phyloP scores from a whole-genome alignment of 92 coral and sea anemone genomes.

The Micromussa lordhowensis region DNA sequence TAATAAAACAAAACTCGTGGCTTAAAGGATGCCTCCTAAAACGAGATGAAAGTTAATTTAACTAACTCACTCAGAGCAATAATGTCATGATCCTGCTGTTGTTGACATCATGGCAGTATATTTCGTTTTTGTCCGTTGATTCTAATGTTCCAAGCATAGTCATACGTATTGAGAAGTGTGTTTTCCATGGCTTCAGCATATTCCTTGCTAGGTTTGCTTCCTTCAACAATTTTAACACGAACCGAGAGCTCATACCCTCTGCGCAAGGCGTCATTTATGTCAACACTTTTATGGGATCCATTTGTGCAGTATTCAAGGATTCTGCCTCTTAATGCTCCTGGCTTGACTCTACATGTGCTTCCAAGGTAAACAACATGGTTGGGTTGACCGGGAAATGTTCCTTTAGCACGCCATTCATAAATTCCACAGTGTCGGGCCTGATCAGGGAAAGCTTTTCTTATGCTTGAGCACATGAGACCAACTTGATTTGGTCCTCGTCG shows the following conservation, averaged over 20 bases:
- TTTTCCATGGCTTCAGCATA: background rate
- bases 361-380: background rate
- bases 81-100: too few species aligned
- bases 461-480: background rate
- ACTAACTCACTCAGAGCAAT: too few species aligned
- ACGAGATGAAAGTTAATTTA: too few species aligned
- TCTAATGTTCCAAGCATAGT: constrained; percentile 70
- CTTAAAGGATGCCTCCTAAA: too few species aligned
- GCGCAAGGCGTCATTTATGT: background rate
- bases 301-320: background rate
- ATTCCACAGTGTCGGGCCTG: too few species aligned
- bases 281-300: background rate
- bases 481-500: background rate
- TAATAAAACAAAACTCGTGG: too few species aligned
- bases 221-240: background rate
- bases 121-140: background rate
- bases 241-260: background rate
- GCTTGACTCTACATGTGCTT: background rate
- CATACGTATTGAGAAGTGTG: background rate
- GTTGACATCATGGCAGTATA: background rate
- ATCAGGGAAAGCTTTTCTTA: background rate
- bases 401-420: too few species aligned
- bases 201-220: background rate
- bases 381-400: background rate
- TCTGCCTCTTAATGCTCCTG: background rate